Percentiles rank a stretch among this genome's conserved stretches.
Evolutionary conservation across 2,888 invertebrate species (phyloP).

Genomic region (Leptinotarsa rubiginosa): DNA sequence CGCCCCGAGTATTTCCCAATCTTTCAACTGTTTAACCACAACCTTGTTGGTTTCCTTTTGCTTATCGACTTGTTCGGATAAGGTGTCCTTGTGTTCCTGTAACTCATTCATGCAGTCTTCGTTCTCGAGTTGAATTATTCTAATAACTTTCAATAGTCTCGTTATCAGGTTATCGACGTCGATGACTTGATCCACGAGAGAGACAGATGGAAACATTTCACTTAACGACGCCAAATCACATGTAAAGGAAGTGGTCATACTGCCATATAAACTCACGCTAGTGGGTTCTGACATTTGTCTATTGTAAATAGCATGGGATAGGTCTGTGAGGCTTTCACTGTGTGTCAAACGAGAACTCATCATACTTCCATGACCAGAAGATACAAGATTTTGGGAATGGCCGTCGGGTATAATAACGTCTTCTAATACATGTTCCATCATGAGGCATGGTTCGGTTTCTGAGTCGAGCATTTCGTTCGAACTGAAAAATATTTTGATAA

Average conservation of each 20-base stretch:
- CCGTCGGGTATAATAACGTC: slow-evolving; percentile 75
- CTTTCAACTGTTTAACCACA: slow-evolving; percentile 66
- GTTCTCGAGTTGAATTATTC: slow-evolving; percentile 80
- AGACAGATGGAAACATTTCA: slow-evolving; percentile 69
- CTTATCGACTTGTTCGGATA: slow-evolving; percentile 61
- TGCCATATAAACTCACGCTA: slow-evolving; percentile 61
- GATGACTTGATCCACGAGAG: slow-evolving; percentile 79
- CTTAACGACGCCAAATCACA: slow-evolving; percentile 59
- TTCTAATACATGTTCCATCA: slow-evolving; percentile 82
- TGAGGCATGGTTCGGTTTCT: slow-evolving; percentile 84
- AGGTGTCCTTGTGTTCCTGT: slow-evolving; percentile 73
- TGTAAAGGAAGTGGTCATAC: slow-evolving; percentile 62
- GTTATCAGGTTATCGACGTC: slow-evolving; percentile 81
- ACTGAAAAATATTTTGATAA: slow-evolving; percentile 62
- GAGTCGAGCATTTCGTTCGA: slow-evolving; percentile 84
- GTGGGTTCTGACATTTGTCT: slow-evolving; percentile 69
- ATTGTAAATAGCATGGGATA: slow-evolving; percentile 81
- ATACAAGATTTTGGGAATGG: slow-evolving; percentile 76
- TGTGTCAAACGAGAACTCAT: slow-evolving; percentile 62
- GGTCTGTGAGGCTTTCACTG: slow-evolving; percentile 79
- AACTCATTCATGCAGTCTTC: slow-evolving; percentile 75
- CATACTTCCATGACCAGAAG: slow-evolving; percentile 71
- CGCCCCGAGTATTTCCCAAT: slow-evolving; percentile 70
- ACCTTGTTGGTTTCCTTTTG: slow-evolving; percentile 63
- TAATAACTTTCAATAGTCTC: slow-evolving; percentile 75